phyloP scores from a whole-genome alignment of 2,888 invertebrate species.

The Lepidocyrtinus sp. region DNA sequence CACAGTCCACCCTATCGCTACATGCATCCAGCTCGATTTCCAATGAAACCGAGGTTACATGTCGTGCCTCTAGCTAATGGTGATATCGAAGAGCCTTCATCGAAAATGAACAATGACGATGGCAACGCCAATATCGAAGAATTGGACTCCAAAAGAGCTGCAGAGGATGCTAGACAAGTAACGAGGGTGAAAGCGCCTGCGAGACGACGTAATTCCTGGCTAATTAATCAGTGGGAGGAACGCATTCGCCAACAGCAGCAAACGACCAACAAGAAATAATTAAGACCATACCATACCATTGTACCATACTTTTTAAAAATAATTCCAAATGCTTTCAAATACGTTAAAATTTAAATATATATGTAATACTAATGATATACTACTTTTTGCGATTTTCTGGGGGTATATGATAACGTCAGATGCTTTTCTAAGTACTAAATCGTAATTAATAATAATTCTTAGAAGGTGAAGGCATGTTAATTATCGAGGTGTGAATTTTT shows the following conservation, averaged over 20 bases:
- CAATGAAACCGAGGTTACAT: neutral
- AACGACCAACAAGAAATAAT: conserved; percentile 54
- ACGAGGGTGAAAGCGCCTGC: conserved; percentile 46
- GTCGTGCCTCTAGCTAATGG: too few relatives aligned
- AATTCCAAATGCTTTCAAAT: neutral
- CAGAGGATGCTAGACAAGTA: conserved; percentile 47
- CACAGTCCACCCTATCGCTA: conserved; percentile 33
- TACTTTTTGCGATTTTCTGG: too few relatives aligned
- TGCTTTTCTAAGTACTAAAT: too few relatives aligned
- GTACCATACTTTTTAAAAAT: neutral
- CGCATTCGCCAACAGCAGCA: conserved; percentile 64
- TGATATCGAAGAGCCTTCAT: neutral
- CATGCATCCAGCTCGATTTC: conserved; percentile 1
- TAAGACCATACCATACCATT: too few relatives aligned
- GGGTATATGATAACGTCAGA: too few relatives aligned
- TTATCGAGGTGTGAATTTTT: too few relatives aligned
- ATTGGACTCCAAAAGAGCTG: conserved; percentile 13
- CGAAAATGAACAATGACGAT: neutral
- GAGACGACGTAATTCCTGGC: conserved; percentile 61
- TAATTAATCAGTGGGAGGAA: conserved; percentile 66
- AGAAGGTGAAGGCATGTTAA: too few relatives aligned
- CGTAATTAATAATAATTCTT: too few relatives aligned
- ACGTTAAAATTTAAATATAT: too few relatives aligned
- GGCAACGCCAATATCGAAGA: conserved; percentile 17
- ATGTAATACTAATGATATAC: too few relatives aligned